Conservation (phyloP, 2,113 vertebrate species). For the Scatophagus argus region DNA sequence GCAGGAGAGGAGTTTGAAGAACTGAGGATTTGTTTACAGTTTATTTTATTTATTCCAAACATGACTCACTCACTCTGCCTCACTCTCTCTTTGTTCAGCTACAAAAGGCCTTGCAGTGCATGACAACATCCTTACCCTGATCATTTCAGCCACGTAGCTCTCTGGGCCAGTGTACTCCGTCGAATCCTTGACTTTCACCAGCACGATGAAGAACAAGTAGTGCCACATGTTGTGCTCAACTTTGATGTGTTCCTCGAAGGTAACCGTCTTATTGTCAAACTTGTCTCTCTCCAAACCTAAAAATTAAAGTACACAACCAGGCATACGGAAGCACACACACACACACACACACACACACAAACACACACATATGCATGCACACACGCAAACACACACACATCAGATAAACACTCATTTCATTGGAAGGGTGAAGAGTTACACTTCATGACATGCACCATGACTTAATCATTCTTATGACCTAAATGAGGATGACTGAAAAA, state of each 20-base stretch:
- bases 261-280: constrained; percentile 99
- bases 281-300: constrained; percentile 97
- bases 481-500: constrained; percentile 30
- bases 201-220: constrained; percentile 97
- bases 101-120: neutral
- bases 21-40: neutral
- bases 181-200: constrained; percentile 98
- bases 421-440: constrained; percentile 33
- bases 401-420: constrained; percentile 39
- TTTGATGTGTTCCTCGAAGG: constrained; percentile 98
- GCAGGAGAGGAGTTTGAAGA: neutral
- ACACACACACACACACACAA: neutral
- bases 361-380: neutral
- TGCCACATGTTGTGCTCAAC: constrained; percentile 99
- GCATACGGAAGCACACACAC: neutral
- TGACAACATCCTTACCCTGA: constrained; percentile 87
- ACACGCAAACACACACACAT: neutral
- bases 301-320: neutral
- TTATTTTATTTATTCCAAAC: neutral
- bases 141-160: constrained; percentile 99
- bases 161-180: constrained; percentile 98
- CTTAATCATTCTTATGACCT: constrained; percentile 43
- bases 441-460: constrained; percentile 25
- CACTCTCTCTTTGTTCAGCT: neutral
- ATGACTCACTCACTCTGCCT: no score